A percentile compares a stretch with the other conserved stretches of the same genome.
phyloP scores from a whole-genome alignment of 2,797 vertebrate genomes.

The Euthynnus affinis region DNA sequence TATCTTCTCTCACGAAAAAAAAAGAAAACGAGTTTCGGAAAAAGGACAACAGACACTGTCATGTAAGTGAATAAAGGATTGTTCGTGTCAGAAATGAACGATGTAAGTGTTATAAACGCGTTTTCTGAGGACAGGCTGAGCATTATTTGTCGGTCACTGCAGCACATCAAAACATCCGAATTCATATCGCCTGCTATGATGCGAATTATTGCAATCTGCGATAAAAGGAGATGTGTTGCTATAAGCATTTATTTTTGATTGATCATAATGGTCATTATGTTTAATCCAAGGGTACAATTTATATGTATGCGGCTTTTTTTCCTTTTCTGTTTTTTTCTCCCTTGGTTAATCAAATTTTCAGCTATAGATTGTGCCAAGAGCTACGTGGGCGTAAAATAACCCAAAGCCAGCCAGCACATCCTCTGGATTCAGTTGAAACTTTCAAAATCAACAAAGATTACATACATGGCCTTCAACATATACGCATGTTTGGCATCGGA shows the following conservation, averaged over 20 bases:
- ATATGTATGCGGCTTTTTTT: conserved; percentile 34
- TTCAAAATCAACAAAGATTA: conserved; percentile 42
- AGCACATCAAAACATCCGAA: conserved; percentile 77
- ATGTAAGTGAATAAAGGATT: not conserved
- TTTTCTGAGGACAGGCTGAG: conserved; percentile 45
- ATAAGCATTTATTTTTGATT: not conserved
- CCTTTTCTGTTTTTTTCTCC: conserved; percentile 12
- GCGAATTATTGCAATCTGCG: conserved; percentile 40
- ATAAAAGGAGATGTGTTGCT: not conserved
- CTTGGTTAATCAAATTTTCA: conserved; percentile 73
- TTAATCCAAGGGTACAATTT: conserved; percentile 38
- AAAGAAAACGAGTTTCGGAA: conserved; percentile 4
- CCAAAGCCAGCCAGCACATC: conserved; percentile 8
- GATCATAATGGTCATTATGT: not conserved
- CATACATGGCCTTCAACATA: conserved; percentile 63
- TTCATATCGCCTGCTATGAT: conserved; percentile 43
- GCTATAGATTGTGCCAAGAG: conserved; percentile 45
- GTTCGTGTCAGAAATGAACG: conserved; percentile 1
- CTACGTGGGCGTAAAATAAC: conserved; percentile 40
- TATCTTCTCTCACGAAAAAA: conserved; percentile 42
- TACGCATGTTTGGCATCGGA: conserved; percentile 63
- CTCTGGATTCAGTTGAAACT: conserved; percentile 47
- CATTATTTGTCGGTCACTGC: conserved; percentile 80
- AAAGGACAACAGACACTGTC: not conserved
- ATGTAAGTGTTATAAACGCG: conserved; percentile 29